Conservation (phyloP, 1,140 invertebrate species). For the Pachypeltis micranthus region DNA sequence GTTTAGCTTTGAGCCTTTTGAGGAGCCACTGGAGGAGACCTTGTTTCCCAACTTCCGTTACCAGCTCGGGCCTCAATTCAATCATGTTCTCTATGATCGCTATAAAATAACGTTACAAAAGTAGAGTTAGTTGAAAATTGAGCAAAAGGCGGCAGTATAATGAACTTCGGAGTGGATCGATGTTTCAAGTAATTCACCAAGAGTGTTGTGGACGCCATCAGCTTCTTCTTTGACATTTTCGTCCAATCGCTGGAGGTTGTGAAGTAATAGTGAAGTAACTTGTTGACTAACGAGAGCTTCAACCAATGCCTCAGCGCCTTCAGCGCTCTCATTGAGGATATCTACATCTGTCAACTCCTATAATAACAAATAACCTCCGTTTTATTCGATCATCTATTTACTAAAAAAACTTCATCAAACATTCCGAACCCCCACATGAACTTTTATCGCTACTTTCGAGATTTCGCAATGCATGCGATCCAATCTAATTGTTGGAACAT, state of each 20-base stretch:
- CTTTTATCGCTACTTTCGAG: too few species aligned
- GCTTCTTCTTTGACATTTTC: slow-evolving; percentile 88
- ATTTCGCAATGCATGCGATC: too few species aligned
- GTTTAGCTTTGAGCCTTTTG: slow-evolving; percentile 71
- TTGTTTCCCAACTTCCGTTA: slow-evolving; percentile 71
- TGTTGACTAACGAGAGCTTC: slow-evolving; percentile 75
- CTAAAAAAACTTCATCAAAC: too few species aligned
- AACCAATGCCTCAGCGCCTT: slow-evolving; percentile 64
- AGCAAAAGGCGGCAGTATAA: too few species aligned
- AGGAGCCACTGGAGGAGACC: slow-evolving; percentile 87
- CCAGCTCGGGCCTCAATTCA: slow-evolving; percentile 80
- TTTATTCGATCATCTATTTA: background rate
- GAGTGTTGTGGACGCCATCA: slow-evolving; percentile 91
- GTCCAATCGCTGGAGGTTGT: slow-evolving; percentile 87
- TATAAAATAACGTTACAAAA: slow-evolving; percentile 38
- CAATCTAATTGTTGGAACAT: too few species aligned
- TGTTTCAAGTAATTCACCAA: slow-evolving; percentile 53
- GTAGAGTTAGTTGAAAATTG: too few species aligned
- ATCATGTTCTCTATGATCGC: slow-evolving; percentile 81
- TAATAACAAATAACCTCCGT: slow-evolving; percentile 14
- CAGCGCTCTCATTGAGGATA: slow-evolving; percentile 79
- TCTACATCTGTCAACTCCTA: slow-evolving; percentile 95
- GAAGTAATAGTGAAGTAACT: slow-evolving; percentile 78
- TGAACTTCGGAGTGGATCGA: too few species aligned
- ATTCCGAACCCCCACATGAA: too few species aligned